Percentiles rank a stretch among this genome's conserved stretches.
These are phyloP conservation scores for Stictocephala bisonia DNA, from an alignment of 2,888 invertebrate genomes.

Conservation along the genomic window DNA sequence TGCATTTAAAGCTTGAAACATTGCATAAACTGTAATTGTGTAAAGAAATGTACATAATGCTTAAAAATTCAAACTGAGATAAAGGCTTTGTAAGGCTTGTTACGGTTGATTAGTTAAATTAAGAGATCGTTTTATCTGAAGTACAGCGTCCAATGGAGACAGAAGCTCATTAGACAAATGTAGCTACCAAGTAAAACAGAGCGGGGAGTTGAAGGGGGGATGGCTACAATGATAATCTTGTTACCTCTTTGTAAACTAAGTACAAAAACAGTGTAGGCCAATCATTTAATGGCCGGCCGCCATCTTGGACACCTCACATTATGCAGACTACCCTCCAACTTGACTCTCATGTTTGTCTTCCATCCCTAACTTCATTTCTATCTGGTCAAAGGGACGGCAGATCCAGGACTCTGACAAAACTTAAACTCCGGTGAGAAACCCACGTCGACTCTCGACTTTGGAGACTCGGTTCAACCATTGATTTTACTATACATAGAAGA, in stretches of 20 bases:
- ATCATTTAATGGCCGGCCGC: constrained; percentile 38
- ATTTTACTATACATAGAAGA: no score
- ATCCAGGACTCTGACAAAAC: neutral
- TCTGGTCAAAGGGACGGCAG: neutral
- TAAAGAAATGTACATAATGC: no score
- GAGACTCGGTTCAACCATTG: no score
- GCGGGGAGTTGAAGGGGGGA: neutral
- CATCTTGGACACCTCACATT: constrained; percentile 23
- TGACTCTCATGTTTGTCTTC: neutral
- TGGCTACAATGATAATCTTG: constrained; percentile 5
- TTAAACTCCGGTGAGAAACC: neutral
- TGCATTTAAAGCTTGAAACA: no score
- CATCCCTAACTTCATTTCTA: neutral
- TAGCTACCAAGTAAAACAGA: constrained; percentile 19
- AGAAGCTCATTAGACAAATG: constrained; percentile 22
- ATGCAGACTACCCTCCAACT: neutral
- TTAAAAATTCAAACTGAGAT: no score
- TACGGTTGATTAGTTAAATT: no score
- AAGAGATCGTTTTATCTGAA: no score
- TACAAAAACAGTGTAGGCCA: constrained; percentile 21
- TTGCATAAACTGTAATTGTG: no score
- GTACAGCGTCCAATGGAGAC: no score
- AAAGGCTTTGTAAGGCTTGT: no score
- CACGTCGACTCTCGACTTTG: neutral
- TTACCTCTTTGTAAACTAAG: constrained; percentile 46